Evolutionary conservation across 2,888 invertebrate genomes (phyloP).

Genomic region (Patella caerulea): DNA sequence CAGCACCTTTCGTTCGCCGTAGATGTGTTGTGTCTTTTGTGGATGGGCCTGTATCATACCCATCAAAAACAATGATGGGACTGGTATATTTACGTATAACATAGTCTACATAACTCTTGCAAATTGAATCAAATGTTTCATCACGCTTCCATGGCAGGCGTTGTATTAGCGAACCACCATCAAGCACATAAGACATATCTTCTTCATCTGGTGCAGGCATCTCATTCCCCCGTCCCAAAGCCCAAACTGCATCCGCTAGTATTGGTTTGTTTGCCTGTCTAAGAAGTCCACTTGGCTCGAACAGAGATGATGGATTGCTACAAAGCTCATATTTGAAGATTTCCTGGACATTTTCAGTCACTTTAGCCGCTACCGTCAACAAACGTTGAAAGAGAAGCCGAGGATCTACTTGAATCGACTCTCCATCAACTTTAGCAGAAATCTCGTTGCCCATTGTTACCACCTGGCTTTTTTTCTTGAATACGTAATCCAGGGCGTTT

Average conservation of each 20-base stretch:
- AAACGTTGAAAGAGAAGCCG: conserved; percentile 39
- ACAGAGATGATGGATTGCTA: conserved; percentile 39
- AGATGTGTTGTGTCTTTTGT: conserved; percentile 38
- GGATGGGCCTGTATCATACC: conserved; percentile 31
- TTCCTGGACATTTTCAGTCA: conserved; percentile 20
- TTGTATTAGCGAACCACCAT: conserved; percentile 44
- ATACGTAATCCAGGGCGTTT: conserved; percentile 9
- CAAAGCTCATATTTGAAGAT: conserved; percentile 45
- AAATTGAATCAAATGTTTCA: conserved; percentile 35
- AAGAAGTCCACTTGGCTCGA: conserved; percentile 36
- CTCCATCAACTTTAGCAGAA: conserved; percentile 20
- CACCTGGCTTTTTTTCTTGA: conserved; percentile 28
- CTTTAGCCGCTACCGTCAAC: conserved; percentile 18
- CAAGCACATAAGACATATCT: conserved; percentile 33
- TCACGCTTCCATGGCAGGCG: conserved; percentile 40
- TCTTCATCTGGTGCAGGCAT: conserved; percentile 1
- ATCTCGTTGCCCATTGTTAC: conserved; percentile 21
- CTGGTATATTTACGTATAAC: conserved; percentile 30
- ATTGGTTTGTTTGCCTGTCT: conserved; percentile 39
- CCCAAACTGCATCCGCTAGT: conserved; percentile 41
- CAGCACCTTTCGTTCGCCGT: conserved; percentile 23
- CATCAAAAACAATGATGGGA: conserved; percentile 39
- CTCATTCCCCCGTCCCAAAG: conserved; percentile 13
- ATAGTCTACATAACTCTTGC: conserved; percentile 33
- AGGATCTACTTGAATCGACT: conserved; percentile 30